Conservation (phyloP, 2,888 invertebrate genomes). For the Antitype chi region DNA sequence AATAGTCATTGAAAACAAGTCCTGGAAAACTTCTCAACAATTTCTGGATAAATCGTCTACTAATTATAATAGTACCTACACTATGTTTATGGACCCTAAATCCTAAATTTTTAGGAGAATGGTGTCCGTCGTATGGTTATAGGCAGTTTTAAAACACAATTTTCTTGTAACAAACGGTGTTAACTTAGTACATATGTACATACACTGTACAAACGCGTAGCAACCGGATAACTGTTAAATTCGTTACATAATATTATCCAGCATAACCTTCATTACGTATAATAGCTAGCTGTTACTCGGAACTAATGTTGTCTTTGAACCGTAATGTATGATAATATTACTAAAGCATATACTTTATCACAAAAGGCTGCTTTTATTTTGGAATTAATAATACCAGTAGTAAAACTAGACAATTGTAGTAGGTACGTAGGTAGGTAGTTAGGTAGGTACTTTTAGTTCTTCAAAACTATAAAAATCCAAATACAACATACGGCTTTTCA, state of each 20-base stretch:
- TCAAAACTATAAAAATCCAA: conserved; percentile 9
- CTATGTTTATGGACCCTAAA: background rate
- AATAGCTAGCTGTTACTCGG: conserved; percentile 32
- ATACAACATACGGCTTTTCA: background rate
- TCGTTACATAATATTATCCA: conserved; percentile 25
- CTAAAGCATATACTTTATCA: conserved; percentile 19
- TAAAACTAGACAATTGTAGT: conserved; percentile 8
- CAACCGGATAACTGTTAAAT: conserved; percentile 14
- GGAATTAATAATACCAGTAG: conserved; percentile 10
- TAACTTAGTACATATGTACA: background rate
- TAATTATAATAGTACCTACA: background rate
- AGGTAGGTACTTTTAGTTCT: background rate
- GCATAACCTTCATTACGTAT: conserved; percentile 31
- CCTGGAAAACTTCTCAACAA: conserved; percentile 13
- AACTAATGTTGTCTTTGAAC: conserved; percentile 36
- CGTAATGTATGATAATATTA: conserved; percentile 31
- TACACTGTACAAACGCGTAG: background rate
- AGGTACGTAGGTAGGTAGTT: no score
- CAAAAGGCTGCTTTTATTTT: conserved; percentile 9
- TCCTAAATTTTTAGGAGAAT: no score
- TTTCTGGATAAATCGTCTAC: conserved; percentile 13
- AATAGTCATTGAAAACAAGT: conserved; percentile 9
- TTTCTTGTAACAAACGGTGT: background rate
- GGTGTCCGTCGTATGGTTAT: no score
- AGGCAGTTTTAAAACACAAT: background rate